Percentiles rank a stretch among this genome's conserved stretches.
phyloP scores from a whole-genome alignment of 2,888 invertebrate genomes.

The Eupithecia vulgata region DNA sequence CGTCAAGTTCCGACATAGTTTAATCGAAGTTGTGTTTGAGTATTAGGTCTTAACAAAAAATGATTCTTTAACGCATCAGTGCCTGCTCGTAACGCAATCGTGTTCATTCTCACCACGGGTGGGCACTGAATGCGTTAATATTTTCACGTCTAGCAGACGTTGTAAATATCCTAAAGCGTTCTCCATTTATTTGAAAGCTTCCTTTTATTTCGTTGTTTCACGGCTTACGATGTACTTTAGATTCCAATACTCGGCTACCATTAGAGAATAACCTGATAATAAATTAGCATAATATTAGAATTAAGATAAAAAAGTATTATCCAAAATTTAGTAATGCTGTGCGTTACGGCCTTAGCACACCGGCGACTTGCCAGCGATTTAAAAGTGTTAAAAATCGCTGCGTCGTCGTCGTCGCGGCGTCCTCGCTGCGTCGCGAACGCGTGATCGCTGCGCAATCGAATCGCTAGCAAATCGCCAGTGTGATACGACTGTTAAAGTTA shows the following conservation, averaged over 20 bases:
- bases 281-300: slow-evolving; percentile 77
- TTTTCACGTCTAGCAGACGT: slow-evolving; percentile 48
- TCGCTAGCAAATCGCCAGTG: no score
- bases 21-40: not conserved
- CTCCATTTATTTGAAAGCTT: slow-evolving; percentile 41
- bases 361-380: no score
- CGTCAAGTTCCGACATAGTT: not conserved
- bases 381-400: no score
- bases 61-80: not conserved
- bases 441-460: no score
- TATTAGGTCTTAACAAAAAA: not conserved
- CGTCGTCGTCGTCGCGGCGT: no score
- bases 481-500: no score
- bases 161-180: slow-evolving; percentile 75
- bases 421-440: no score
- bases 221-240: slow-evolving; percentile 68
- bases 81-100: not conserved
- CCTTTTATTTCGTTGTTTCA: slow-evolving; percentile 39
- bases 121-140: not conserved
- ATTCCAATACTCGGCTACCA: slow-evolving; percentile 66
- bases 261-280: slow-evolving; percentile 77
- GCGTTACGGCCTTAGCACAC: slow-evolving; percentile 60
- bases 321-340: slow-evolving; percentile 80
- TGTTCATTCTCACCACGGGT: not conserved
- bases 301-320: slow-evolving; percentile 81